Evolutionary conservation across 2,113 vertebrate genomes (phyloP), one percentile per base, ranked within the genome.

Genomic region (Chiloscyllium plagiosum): DNA sequence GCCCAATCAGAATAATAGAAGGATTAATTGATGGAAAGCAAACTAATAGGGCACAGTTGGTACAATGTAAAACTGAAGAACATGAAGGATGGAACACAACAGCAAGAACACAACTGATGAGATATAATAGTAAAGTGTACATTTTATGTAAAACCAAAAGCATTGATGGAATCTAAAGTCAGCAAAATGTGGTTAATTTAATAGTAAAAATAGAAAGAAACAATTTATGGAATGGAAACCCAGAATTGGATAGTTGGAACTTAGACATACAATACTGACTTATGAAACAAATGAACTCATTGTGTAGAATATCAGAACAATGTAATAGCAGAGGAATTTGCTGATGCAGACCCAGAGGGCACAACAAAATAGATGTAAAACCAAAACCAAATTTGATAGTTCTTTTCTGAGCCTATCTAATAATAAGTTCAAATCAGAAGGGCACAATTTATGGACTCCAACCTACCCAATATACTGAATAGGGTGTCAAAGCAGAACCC

Each of bases 141-240:
- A 26, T 61, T 56, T 61, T 15, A 19, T 68, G 19, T 93, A 37
- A 93, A 92, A 92, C 89, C 29, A 65, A 29, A 93, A 68, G 65
- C n/a, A 37, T 83, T 92, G 56, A n/a, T 92, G 37, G n/a, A 56
- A 61, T 90, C 37, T 65, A 66, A 93, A 89, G 13, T 56, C 86
- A 89, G 86, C 86, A 89, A 10, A 61, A 68, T 93, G 33, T 93
- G 33, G 15, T 93, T 93, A n/a, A 93, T 29, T 26, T 61, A 65
- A 65, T 65, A 29, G n/a, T 92, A 65, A 93, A 93, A 66, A 66
- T 93, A 93, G 89, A 93, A 93, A 66, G 33, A 29, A 66, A 66
- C 5, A 37, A 66, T 92, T 92, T 65, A 66, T 20, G 56, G 29
- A 12, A 37, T 66, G 89, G 7, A 66, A 92, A 66, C 20, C 56